phyloP scores from a whole-genome alignment of 2,113 vertebrate genomes.

The Lophochroa leadbeateri region DNA sequence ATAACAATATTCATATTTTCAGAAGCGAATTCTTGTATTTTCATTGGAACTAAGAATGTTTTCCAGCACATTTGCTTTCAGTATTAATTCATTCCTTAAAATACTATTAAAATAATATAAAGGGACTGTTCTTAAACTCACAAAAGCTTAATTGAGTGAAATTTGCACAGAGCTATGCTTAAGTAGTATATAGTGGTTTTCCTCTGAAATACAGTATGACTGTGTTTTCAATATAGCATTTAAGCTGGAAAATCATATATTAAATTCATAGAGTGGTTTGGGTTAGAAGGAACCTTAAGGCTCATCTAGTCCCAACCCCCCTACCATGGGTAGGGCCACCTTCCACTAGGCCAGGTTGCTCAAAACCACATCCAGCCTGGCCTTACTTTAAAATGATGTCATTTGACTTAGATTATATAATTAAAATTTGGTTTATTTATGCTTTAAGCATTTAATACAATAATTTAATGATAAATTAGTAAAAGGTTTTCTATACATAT shows the following conservation, averaged over 20 bases:
- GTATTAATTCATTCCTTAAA: neutral
- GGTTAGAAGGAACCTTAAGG: neutral
- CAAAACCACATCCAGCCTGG: neutral
- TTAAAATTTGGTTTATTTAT: neutral
- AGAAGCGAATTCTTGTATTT: neutral
- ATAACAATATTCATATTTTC: neutral
- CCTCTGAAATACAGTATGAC: neutral
- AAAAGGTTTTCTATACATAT: neutral
- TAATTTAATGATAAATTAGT: neutral
- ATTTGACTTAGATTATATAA: neutral
- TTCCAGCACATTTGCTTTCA: accelerated
- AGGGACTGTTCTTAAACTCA: neutral
- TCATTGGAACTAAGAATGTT: neutral
- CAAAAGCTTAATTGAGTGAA: neutral
- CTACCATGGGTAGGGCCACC: neutral
- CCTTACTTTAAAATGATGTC: neutral
- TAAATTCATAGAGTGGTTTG: neutral
- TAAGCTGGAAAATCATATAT: neutral
- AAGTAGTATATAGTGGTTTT: neutral
- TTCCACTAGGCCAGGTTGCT: neutral
- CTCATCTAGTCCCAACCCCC: neutral
- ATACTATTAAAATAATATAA: neutral
- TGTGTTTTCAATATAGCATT: neutral
- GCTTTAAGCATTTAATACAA: neutral
- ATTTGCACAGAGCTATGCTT: neutral